These are phyloP conservation scores for Borostomias antarcticus DNA, from an alignment of 2,797 vertebrate genomes.

Conservation along the genomic window DNA sequence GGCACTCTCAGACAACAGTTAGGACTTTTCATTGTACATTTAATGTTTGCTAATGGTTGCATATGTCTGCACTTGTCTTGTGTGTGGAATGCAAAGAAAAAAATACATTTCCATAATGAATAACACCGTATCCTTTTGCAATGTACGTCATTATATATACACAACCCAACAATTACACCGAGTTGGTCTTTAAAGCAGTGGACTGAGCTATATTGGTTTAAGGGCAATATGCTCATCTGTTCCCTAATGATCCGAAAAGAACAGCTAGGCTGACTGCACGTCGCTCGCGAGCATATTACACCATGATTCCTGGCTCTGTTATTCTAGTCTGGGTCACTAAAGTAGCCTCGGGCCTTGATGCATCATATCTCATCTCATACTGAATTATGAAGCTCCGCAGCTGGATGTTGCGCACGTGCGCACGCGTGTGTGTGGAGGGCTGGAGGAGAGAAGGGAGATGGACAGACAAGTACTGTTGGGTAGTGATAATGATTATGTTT, in stretches of 20 bases:
- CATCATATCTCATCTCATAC: conserved; percentile 34
- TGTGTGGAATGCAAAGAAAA: not conserved
- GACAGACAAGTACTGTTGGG: not conserved
- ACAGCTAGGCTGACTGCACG: not conserved
- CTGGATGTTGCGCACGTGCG: too few species aligned
- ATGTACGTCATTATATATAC: too few species aligned
- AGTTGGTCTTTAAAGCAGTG: not conserved
- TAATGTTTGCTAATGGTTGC: not conserved
- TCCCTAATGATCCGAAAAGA: conserved; percentile 5
- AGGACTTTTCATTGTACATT: too few species aligned
- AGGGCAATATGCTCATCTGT: not conserved
- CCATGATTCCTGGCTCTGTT: conserved; percentile 33
- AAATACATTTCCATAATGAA: not conserved
- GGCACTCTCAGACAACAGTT: too few species aligned
- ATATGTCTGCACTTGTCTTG: not conserved
- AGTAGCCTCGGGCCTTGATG: conserved; percentile 31
- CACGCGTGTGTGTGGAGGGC: not conserved
- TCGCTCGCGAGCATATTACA: not conserved
- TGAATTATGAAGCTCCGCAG: conserved; percentile 31
- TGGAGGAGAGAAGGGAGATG: not conserved
- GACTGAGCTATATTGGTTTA: too few species aligned
- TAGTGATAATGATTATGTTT: not conserved
- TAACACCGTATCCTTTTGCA: too few species aligned
- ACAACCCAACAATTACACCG: not conserved
- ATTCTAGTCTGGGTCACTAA: conserved; percentile 24